Evolutionary conservation across 2,113 vertebrate genomes (phyloP).

Genomic region (Catharus minimus): DNA sequence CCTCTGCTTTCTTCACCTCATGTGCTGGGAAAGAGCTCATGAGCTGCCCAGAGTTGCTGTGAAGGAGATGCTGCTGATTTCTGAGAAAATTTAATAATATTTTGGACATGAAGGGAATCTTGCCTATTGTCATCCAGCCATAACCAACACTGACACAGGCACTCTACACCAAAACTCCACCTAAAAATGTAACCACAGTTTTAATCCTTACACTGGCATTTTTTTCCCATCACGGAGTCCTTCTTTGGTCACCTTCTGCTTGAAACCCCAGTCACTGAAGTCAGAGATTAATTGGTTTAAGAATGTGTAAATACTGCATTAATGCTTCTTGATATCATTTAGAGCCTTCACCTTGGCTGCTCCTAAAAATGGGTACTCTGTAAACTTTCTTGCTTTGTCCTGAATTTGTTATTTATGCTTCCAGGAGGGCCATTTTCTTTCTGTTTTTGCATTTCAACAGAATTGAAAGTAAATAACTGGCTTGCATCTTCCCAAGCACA

Average conservation of each 20-base stretch:
- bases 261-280: background rate
- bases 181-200: background rate
- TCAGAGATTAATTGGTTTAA: background rate
- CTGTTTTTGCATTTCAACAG: background rate
- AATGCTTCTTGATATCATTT: background rate
- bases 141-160: background rate
- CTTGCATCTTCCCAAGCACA: background rate
- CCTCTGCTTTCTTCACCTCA: background rate
- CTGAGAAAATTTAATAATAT: background rate
- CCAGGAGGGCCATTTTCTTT: background rate
- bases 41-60: background rate
- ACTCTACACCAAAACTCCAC: background rate
- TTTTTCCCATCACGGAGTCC: background rate
- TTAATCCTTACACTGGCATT: background rate
- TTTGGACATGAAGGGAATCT: background rate
- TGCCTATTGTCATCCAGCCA: background rate
- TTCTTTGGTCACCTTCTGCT: background rate
- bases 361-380: background rate
- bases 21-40: background rate
- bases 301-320: background rate
- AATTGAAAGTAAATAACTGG: background rate
- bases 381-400: background rate
- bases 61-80: background rate
- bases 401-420: background rate
- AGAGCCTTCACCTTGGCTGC: background rate